Base-by-base conservation (phyloP, 1,140 invertebrate species). In the Drosophila oshimai region DNA sequence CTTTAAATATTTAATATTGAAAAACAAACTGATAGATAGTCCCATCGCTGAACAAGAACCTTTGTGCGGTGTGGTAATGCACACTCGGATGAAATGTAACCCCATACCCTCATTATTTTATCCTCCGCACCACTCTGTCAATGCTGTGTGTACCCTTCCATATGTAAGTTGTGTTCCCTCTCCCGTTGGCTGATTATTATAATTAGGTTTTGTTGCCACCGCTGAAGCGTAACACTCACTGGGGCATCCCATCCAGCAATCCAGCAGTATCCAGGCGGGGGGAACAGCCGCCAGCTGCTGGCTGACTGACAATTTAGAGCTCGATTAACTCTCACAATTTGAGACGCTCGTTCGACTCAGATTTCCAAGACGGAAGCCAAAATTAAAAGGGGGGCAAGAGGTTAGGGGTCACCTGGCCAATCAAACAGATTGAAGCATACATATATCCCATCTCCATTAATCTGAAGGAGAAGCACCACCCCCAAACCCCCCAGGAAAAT, bases 261-360 rank as follows among this genome's bases (percentile, higher is more conserved):
- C n/a, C n/a, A n/a, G n/a, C n/a, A n/a, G n/a, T n/a, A n/a, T n/a
- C 7, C 33, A 7, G 15, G 7, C 13, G 4, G 17, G n/a, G 31
- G 12, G 20, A 7, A 12, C n/a, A 7, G 12, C 33, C 15, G 37
- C 37, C 44, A 44, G 20, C 33, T 44, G 50, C 51, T 31, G 22
- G 33, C 45, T 55, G 76, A 22, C 34, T 39, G 34, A 37, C 76
- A 86, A 86, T 86, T 86, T 80, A 87, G 73, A 77, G 81, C 80
- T 87, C 80, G 73, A 87, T 87, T 86, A 80, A 87, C 71, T 84
- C 65, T 60, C 65, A 72, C 80, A 84, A 71, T 78, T 57, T 53
- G 68, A 69, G 51, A 69, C 54, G 71, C 58, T 61, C 42, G 34
- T 39, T 29, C 18, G 65, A 22, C 65, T 86, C 81, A 58, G 67